These are phyloP conservation scores for Catonia carolina DNA, from an alignment of 2,888 invertebrate genomes.

Conservation along the genomic window DNA sequence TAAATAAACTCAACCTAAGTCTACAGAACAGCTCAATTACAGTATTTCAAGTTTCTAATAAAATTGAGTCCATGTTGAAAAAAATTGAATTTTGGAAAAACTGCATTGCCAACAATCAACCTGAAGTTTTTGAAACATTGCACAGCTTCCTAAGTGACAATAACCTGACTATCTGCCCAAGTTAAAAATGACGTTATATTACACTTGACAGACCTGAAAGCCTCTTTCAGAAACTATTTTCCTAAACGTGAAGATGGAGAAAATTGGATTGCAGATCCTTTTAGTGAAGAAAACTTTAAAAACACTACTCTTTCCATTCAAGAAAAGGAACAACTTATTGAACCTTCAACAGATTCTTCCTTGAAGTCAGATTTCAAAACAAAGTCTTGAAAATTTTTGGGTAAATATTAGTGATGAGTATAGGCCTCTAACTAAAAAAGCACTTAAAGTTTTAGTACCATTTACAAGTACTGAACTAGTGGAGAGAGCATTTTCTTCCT, in stretches of 20 bases:
- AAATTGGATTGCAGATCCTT: background rate
- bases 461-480: conserved; percentile 4
- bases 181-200: background rate
- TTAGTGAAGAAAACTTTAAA: background rate
- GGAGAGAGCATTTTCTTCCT: background rate
- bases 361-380: background rate
- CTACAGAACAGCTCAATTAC: conserved; percentile 6
- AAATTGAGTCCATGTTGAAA: conserved; percentile 9
- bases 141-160: conserved; percentile 5
- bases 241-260: background rate
- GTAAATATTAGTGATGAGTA: conserved; percentile 9
- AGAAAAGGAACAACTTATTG: background rate
- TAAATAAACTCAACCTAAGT: conserved; percentile 3
- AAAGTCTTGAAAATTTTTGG: conserved; percentile 5
- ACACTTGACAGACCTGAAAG: background rate
- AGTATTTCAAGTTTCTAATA: background rate
- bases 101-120: background rate
- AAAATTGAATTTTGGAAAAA: background rate
- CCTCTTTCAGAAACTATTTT: background rate
- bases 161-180: background rate
- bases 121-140: conserved; percentile 7
- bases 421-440: background rate
- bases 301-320: background rate
- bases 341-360: conserved; percentile 2
- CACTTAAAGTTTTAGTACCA: background rate